Evolutionary conservation across 2,888 invertebrate genomes (phyloP), one percentile per base, ranked within the genome.

Genomic region (Synanthedon andrenaeformis): DNA sequence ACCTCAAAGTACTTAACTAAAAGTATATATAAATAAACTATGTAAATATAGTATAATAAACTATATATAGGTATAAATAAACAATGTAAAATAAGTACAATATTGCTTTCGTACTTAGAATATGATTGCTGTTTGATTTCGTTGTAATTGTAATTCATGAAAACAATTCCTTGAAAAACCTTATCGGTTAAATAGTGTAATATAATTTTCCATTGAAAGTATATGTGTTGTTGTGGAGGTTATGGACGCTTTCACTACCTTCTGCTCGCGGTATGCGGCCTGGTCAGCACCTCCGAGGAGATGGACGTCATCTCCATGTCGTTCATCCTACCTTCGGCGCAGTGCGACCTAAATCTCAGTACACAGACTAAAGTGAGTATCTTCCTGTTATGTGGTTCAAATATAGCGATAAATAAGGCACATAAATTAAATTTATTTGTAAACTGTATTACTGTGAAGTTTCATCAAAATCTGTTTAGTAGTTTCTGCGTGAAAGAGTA

Each of bases 241-340:
- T 94, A 94, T 92, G 95, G 95, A 72, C 91, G 93, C 83, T 97
- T 96, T 85, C 96, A 97, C 85, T 94, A 95, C 85, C 89, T 94
- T 72, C 90, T 97, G 76, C 89, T 97, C 89, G 92, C 93, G 76
- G 93, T 97, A 80, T 96, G 96, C 89, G 96, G 97, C 66, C 94
- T 96, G 87, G 96, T 96, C 82, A 95, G 94, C 89, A 95, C 95
- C 64, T 96, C 96, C 82, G 96, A 97, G 90, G 96, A 96, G 90
- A 96, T 97, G 93, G 96, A 96, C 89, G 96, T 96, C 88, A 94
- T 97, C 73, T 95, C 95, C 68, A 95, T 97, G 93, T 96, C 96
- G 64, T 97, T 96, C 90, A 95, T 97, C 82, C 89, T 97, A 59
- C 96, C 96, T 51, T 95, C 96, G 68, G 96, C 96, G 62, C 94